These are phyloP conservation scores for Pelecanoides urinatrix DNA, from an alignment of 2,113 vertebrate species.

Conservation along the genomic window DNA sequence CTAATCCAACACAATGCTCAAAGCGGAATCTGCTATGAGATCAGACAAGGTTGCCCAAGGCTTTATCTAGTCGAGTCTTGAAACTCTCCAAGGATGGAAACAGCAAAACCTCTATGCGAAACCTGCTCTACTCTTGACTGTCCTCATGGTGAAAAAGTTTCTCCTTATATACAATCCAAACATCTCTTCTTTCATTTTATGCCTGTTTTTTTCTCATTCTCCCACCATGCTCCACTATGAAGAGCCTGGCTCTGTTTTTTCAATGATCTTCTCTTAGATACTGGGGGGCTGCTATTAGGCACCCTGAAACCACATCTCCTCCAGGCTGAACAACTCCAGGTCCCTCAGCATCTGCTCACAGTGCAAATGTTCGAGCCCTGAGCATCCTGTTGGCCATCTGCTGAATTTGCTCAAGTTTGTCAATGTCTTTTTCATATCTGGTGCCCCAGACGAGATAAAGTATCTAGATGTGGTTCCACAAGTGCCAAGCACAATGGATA, in stretches of 20 bases:
- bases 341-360: background rate
- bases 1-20: background rate
- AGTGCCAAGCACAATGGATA: background rate
- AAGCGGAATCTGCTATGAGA: background rate
- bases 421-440: background rate
- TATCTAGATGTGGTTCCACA: background rate
- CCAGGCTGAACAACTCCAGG: background rate
- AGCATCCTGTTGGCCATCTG: background rate
- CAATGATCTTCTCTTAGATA: background rate
- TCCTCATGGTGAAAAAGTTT: background rate
- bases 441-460: background rate
- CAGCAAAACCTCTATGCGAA: background rate
- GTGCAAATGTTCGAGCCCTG: background rate
- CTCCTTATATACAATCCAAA: background rate
- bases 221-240: no score
- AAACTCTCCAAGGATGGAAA: background rate
- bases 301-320: background rate
- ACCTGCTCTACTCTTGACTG: background rate
- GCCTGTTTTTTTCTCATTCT: background rate
- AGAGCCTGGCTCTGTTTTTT: background rate
- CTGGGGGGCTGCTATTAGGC: background rate
- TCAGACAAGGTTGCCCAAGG: background rate
- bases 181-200: background rate
- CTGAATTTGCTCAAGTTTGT: background rate
- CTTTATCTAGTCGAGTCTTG: rapidly evolving